Percentiles rank a stretch among this genome's conserved stretches.
phyloP scores from a whole-genome alignment of 2,797 vertebrate species.

The Pseudochirops cupreus region DNA sequence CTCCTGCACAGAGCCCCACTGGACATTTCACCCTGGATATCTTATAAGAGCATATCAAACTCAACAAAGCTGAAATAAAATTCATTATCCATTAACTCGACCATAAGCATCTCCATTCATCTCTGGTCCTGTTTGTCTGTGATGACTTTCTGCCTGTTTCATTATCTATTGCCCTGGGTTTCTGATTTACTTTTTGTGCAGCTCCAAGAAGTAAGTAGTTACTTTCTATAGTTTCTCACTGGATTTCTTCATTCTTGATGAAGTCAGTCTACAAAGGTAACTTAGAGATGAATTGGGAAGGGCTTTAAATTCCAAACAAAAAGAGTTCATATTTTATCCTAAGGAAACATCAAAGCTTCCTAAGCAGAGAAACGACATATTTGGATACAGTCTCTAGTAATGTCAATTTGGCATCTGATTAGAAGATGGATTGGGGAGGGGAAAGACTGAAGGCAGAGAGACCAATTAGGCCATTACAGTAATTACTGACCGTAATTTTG shows the following conservation, averaged over 20 bases:
- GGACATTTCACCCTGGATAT: background rate
- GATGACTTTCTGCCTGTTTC: background rate
- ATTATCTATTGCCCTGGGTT: background rate
- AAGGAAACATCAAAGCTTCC: too few species aligned
- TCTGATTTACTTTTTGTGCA: background rate
- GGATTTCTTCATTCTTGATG: background rate
- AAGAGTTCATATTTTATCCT: background rate
- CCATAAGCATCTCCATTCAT: background rate
- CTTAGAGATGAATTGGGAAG: background rate
- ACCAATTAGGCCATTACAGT: background rate
- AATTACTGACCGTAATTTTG: background rate
- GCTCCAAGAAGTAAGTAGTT: background rate
- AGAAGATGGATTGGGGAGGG: background rate
- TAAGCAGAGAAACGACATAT: background rate
- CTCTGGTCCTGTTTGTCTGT: background rate
- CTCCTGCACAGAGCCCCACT: background rate
- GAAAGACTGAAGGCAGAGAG: background rate
- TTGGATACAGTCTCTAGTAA: background rate
- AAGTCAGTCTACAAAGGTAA: background rate
- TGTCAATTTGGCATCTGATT: background rate
- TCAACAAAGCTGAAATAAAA: background rate
- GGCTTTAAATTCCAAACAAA: background rate
- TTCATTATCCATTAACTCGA: background rate
- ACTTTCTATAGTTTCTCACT: background rate
- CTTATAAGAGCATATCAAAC: background rate